Base-by-base conservation (phyloP, 2,797 vertebrate genomes). In the Leptodactylus fallax region DNA sequence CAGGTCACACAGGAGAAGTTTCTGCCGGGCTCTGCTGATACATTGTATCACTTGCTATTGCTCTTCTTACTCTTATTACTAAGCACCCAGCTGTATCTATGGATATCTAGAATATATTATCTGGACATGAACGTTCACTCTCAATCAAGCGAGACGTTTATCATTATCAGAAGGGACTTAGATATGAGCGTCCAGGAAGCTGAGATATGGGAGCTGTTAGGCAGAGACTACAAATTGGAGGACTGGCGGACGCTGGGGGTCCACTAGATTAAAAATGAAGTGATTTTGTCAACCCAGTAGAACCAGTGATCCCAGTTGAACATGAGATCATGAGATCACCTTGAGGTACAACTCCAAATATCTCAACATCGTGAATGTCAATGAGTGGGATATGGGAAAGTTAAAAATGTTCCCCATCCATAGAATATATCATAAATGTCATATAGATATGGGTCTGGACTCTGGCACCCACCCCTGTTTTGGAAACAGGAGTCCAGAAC, bases 1-100 rank as follows among this genome's bases (percentile, higher is more conserved):
- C 79, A 79, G 88, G 88, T 86, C 88, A 89, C 79, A 14, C 65
- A 82, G 36, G 55, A 71, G 36, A 77, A 67, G 47, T n/a, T 78
- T 71, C 71, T 51, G 63, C 14, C 36, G 12, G 60, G 45, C 21
- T 61, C 71, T 47, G 10, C 65, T 79, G 60, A 65, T 65, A 63
- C 51, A 85, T 53, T 71, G 56, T 61, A 21, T 74, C n/a, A 14
- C 63, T 12, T 10, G 71, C 13, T 19, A 45, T 17, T 74, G 47
- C 19, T 17, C 10, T n/a, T 5, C 14, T n/a, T 77, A 51, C 6
- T 77, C 21, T 53, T 77, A 12, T 55, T 56, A 53, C 51, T 53
- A n/a, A 51, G 1, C 5, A 7, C 12, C 49, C 5, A 10, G 8
- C 7, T 79, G 16, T n/a, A 17, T 58, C 3, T 60, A 79, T 21